Evolutionary conservation across 2,113 vertebrate species (phyloP), one percentile per base, ranked within the genome.

Genomic region (Daubentonia madagascariensis): DNA sequence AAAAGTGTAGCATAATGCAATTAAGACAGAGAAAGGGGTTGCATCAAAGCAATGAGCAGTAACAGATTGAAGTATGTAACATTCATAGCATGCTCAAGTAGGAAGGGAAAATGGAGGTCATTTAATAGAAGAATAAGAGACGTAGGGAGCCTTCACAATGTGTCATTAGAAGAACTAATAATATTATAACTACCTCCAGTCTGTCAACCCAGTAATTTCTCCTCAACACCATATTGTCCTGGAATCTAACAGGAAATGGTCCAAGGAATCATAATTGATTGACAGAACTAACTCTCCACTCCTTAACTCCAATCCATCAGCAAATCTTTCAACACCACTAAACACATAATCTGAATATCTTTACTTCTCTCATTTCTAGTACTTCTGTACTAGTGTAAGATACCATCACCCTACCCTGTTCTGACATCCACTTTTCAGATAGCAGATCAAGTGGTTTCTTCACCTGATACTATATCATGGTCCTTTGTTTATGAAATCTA

Each of bases 11-110:
- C 18, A 28, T 87, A 50, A 68, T 50, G 9, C 32, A 92, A 63
- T 95, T 94, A 96, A 87, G 43, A 92, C 48, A 48, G 63, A 96
- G 16, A 86, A 83, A 89, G 25, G n/a, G 43, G 63, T 75, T 57
- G 16, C 13, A 18, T 80, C 25, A 57, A 89, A 79, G 65, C 45
- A 61, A 57, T 30, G 35, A 59, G 37, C 22, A 40, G 37, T 35
- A 76, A 61, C 18, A 73, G 52, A 88, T 23, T 67, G 78, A 9
- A 5, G 4, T 30, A 35, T 52, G 4, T 37, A 40, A 14, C 73
- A 40, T 25, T 54, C 28, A 30, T 8, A 75, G 35, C 28, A 76
- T 90, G 79, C n/a, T 89, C 40, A 95, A 68, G 16, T 16, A 54
- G 79, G 10, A 84, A 91, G 16, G 12, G 5, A 78, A 84, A 3